Evolutionary conservation across 2,797 vertebrate genomes (phyloP).

Genomic region (Xiphophorus birchmanni): DNA sequence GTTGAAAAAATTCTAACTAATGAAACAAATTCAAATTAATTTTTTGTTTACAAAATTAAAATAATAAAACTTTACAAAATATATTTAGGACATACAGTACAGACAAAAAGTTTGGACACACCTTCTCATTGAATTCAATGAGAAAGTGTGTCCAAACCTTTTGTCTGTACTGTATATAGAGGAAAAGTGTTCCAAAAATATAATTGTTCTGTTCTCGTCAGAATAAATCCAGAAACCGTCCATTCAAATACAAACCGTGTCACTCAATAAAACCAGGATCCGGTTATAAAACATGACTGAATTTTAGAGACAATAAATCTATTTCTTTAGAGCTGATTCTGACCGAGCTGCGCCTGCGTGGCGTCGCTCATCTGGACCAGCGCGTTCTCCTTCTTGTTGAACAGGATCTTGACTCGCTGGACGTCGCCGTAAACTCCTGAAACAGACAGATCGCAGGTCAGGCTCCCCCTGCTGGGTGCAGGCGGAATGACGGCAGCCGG

Average conservation of each 20-base stretch:
- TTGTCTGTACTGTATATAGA: not conserved
- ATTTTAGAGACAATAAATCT: not conserved
- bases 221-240: no score
- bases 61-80: not conserved
- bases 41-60: not conserved
- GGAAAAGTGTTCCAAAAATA: no score
- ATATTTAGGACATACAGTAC: not conserved
- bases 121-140: no score
- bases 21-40: not conserved
- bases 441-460: conserved; percentile 17
- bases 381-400: conserved; percentile 92
- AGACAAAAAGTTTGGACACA: no score
- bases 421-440: conserved; percentile 93
- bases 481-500: not conserved
- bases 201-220: no score
- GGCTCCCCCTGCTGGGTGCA: not conserved
- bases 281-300: no score
- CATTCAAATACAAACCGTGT: no score
- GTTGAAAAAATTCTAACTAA: no score
- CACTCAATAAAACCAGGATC: no score
- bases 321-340: not conserved
- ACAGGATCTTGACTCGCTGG: conserved; percentile 93
- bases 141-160: no score
- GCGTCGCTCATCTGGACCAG: conserved; percentile 93
- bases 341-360: conserved; percentile 91